Evolutionary conservation across 2,113 vertebrate genomes (phyloP).

Genomic region (Neolamprologus toae): DNA sequence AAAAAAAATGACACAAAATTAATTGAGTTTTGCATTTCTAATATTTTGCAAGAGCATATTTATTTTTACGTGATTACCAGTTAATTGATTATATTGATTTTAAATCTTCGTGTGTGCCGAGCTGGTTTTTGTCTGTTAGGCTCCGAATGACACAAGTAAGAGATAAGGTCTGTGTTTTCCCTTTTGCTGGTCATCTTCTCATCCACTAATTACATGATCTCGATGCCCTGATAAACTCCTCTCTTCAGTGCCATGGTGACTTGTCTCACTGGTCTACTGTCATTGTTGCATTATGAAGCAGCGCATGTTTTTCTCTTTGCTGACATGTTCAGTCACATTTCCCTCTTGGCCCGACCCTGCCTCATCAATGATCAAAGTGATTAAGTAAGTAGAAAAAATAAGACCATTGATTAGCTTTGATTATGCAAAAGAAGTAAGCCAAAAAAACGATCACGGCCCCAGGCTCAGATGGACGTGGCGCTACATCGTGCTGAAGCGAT

Average conservation of each 20-base stretch:
- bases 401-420: conserved; percentile 57
- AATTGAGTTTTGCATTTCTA: neutral
- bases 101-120: neutral
- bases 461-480: conserved; percentile 23
- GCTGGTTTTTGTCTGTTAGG: neutral
- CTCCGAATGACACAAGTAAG: neutral
- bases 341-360: conserved; percentile 33
- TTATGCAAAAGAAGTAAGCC: conserved; percentile 48
- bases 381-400: conserved; percentile 57
- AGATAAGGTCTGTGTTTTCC: neutral
- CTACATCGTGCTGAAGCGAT: conserved; percentile 45
- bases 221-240: conserved; percentile 18
- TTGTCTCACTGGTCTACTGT: neutral
- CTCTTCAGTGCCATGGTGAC: neutral
- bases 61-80: neutral
- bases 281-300: conserved; percentile 48
- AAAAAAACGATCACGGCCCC: neutral
- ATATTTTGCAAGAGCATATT: neutral
- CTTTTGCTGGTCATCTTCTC: neutral
- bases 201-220: conserved; percentile 19
- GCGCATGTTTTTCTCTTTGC: conserved; percentile 46
- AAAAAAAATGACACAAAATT: neutral
- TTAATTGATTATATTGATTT: neutral
- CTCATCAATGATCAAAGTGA: conserved; percentile 52
- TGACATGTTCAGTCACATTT: conserved; percentile 39